Evolutionary conservation across 2,113 vertebrate species (phyloP).

Genomic region (Emberiza fucata): DNA sequence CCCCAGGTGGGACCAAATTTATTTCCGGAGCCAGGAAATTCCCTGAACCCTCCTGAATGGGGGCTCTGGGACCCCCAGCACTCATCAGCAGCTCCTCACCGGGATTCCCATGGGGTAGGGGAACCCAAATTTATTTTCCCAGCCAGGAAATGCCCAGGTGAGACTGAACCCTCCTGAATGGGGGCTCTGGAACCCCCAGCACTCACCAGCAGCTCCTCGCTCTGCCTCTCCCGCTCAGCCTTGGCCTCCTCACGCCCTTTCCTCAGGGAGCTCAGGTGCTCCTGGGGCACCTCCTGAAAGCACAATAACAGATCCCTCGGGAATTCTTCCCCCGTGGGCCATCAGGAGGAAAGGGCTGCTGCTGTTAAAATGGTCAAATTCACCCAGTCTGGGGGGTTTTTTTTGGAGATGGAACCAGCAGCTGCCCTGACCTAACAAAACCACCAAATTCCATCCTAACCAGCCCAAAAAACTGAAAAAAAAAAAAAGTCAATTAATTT

Average conservation of each 20-base stretch:
- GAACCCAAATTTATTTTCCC: not conserved
- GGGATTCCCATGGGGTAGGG: no score
- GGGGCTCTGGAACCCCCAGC: not conserved
- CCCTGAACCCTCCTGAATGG: no score
- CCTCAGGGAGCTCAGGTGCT: slow-evolving; percentile 24
- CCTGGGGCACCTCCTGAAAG: slow-evolving; percentile 46
- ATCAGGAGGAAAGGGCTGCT: not conserved
- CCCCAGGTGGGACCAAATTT: no score
- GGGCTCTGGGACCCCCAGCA: no score
- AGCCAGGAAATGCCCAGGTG: no score
- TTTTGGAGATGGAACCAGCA: not conserved
- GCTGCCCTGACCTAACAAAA: not conserved
- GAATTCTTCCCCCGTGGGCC: rapidly evolving
- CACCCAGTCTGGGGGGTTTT: rapidly evolving
- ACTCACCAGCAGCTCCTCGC: slow-evolving; percentile 33
- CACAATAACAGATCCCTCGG: rapidly evolving
- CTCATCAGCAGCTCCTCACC: no score
- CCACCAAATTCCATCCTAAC: rapidly evolving
- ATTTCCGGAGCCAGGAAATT: no score
- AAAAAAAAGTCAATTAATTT: not conserved
- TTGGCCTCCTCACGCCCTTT: slow-evolving; percentile 24
- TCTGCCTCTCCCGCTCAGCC: not conserved
- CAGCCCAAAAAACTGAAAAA: not conserved
- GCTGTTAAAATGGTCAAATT: not conserved
- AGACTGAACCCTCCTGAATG: no score